These are phyloP conservation scores for Ashinkailepas kermadecensis DNA, from an alignment of 2,888 invertebrate genomes.

Conservation along the genomic window DNA sequence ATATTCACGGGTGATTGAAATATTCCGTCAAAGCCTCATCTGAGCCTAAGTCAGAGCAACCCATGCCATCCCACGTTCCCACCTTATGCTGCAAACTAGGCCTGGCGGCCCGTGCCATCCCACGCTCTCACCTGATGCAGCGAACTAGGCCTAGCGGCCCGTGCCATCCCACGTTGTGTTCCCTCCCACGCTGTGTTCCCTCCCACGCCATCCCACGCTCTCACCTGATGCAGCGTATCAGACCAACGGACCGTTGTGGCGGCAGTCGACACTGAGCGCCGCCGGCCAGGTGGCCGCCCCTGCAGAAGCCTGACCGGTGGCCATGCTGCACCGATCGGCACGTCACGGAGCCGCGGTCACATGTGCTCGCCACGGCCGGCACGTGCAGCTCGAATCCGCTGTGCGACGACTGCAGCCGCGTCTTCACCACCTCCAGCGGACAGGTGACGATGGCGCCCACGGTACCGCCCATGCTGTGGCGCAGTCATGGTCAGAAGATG, in stretches of 20 bases:
- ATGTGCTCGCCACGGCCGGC: conserved; percentile 19
- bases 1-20: no score
- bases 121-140: no score
- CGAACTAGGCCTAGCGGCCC: no score
- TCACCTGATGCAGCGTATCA: background rate
- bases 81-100: no score
- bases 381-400: conserved; percentile 39
- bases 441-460: conserved; percentile 95
- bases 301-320: background rate
- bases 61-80: no score
- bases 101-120: no score
- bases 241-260: background rate
- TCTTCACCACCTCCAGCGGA: conserved; percentile 96
- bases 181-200: background rate
- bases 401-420: conserved; percentile 87
- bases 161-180: no score
- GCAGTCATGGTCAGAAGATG: no score
- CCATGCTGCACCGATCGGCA: background rate
- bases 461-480: conserved; percentile 81
- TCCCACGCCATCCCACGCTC: background rate
- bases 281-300: background rate
- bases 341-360: conserved; percentile 24
- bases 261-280: background rate
- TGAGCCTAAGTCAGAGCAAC: no score
- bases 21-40: no score